These are phyloP conservation scores for Notothenia rossii DNA, from an alignment of 2,113 vertebrate species.

Conservation along the genomic window DNA sequence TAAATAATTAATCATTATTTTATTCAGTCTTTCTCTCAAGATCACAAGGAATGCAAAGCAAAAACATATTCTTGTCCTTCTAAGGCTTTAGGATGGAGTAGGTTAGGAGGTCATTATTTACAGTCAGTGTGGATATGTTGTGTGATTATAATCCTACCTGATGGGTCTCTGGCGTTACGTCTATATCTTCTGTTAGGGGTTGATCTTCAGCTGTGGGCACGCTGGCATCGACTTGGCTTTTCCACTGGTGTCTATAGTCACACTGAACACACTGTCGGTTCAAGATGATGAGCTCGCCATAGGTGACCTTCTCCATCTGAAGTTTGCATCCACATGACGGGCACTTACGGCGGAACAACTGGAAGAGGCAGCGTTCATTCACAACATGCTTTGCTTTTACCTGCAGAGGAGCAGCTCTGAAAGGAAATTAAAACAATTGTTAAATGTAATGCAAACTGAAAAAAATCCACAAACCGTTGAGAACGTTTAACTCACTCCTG, in stretches of 20 bases:
- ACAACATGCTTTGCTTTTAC: constrained; percentile 34
- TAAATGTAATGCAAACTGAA: neutral
- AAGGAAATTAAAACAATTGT: neutral
- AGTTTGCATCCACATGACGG: constrained; percentile 40
- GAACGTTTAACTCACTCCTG: constrained; percentile 28
- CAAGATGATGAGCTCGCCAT: constrained; percentile 21
- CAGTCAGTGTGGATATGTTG: neutral
- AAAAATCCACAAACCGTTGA: neutral
- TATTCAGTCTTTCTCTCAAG: neutral
- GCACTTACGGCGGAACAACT: constrained; percentile 49
- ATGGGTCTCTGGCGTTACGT: neutral
- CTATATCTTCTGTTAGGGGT: neutral
- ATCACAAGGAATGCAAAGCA: neutral
- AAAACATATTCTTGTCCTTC: neutral
- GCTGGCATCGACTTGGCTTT: constrained; percentile 24
- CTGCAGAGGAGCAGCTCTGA: constrained; percentile 18
- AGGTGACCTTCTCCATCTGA: constrained; percentile 32
- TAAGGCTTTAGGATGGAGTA: neutral
- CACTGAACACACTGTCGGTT: constrained; percentile 48
- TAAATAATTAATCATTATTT: neutral
- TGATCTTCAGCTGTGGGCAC: constrained; percentile 4
- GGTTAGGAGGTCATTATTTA: neutral
- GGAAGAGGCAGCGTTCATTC: constrained; percentile 46
- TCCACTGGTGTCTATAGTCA: constrained; percentile 43
- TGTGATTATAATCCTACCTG: constrained; percentile 16